Evolutionary conservation across 2,113 vertebrate species (phyloP), one percentile per base, ranked within the genome.

Genomic region (Cyanoliseus patagonus): DNA sequence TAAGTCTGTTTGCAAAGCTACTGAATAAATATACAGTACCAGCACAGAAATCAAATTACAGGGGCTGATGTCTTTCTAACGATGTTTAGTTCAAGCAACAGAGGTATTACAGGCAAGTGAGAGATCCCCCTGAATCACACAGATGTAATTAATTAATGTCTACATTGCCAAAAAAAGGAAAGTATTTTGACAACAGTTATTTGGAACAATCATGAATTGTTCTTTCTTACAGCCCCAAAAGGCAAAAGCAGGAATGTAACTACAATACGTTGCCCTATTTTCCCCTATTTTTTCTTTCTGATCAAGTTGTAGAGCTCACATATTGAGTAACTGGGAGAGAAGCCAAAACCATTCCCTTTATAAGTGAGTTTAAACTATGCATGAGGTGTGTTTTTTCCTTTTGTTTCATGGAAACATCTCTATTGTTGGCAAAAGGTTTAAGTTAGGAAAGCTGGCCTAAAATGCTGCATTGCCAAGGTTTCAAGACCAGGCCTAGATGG

Each of bases 371-470:
- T 95, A 95, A 98, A 96, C 83, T 78, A 83, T 85, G 83, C 64
- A 86, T 22, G 83, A 86, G 81, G 64, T 78, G 90, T 95, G 91
- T 85, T 94, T 78, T 95, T 89, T 95, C 62, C 88, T 75, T 97
- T 97, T 93, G 83, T 97, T 96, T 97, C 85, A 68, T 95, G 88
- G 91, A 97, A 98, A 96, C 93, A 96, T 95, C 96, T 96, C 66
- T 90, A 90, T 69, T 92, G 74, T 83, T 86, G 92, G 69, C 95
- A 88, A 96, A 97, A 92, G 72, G 83, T 93, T 95, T 93, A 95
- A 89, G 90, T 97, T 85, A 92, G 91, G 83, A 96, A 96, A 95
- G 93, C 61, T 95, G 97, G 84, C 85, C 88, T 97, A 78, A 89
- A 96, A 61, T 3, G 68, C 88, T 78, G 44, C 2, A 28, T 93